These are phyloP conservation scores for Hippasteria phrygiana DNA, from an alignment of 53 echinoderm and acorn worm species.

Conservation along the genomic window DNA sequence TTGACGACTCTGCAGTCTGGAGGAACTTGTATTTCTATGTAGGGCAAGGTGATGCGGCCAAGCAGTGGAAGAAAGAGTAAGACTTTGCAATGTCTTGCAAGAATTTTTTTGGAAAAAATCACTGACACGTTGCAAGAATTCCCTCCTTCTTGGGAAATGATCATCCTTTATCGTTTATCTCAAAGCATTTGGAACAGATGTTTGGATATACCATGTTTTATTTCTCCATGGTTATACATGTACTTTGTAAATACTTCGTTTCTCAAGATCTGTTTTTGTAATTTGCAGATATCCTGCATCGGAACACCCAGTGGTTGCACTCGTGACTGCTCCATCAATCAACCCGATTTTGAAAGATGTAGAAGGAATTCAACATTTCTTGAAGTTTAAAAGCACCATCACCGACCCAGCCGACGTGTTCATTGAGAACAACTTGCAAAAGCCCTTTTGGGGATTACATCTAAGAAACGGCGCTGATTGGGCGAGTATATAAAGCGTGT, in stretches of 20 bases:
- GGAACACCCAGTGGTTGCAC: constrained; percentile 80
- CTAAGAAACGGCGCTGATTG: constrained; percentile 98
- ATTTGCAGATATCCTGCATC: constrained; percentile 71
- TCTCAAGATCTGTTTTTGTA: neutral
- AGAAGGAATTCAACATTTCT: constrained; percentile 78
- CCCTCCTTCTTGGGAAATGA: too few species aligned
- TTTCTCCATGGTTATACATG: too few species aligned
- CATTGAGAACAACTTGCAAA: constrained; percentile 72
- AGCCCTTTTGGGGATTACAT: constrained; percentile 89
- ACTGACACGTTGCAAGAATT: too few species aligned
- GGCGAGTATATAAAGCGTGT: constrained; percentile 66
- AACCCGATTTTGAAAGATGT: constrained; percentile 64
- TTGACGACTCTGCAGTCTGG: constrained; percentile 86
- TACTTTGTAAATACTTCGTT: too few species aligned
- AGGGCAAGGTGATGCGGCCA: constrained; percentile 57
- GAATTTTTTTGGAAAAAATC: too few species aligned
- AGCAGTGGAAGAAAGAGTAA: constrained; percentile 69
- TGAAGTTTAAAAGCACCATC: constrained; percentile 75
- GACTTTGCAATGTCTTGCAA: neutral
- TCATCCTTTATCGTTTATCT: too few species aligned
- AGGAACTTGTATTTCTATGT: constrained; percentile 87
- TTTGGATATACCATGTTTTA: too few species aligned
- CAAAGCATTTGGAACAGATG: neutral
- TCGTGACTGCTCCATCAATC: constrained; percentile 89
- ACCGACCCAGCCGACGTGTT: constrained; percentile 69